These are phyloP conservation scores for Synergus laeviventris DNA, from an alignment of 2,888 invertebrate species.

Conservation along the genomic window DNA sequence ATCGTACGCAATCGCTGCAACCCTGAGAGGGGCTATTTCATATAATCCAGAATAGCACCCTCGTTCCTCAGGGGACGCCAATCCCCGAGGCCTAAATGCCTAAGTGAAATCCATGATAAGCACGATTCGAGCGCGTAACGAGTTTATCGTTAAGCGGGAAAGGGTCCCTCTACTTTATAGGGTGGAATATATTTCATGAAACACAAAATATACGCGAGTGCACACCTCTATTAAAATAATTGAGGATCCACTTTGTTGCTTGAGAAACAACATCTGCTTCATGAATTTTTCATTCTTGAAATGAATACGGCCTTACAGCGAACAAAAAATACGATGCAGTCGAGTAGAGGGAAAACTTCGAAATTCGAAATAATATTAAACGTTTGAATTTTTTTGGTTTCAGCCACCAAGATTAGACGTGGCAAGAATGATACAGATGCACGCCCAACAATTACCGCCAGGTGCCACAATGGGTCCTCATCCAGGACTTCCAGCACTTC, in stretches of 20 bases:
- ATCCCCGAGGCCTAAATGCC: conserved; percentile 60
- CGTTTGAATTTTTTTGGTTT: neutral
- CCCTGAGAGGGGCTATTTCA: conserved; percentile 60
- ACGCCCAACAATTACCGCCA: conserved; percentile 89
- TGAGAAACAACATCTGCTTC: conserved; percentile 24
- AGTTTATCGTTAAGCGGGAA: conserved; percentile 67
- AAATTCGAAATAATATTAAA: neutral
- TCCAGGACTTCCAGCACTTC: conserved; percentile 80
- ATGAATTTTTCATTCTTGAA: neutral
- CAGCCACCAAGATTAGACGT: conserved; percentile 88
- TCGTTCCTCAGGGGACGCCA: conserved; percentile 44
- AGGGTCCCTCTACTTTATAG: conserved; percentile 36
- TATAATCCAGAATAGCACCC: conserved; percentile 59
- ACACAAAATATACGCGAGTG: conserved; percentile 22
- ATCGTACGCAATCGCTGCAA: conserved; percentile 61
- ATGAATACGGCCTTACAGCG: neutral
- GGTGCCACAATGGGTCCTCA: conserved; percentile 85
- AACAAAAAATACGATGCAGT: no score
- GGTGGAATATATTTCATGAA: conserved; percentile 46
- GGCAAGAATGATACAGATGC: conserved; percentile 91
- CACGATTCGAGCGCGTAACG: conserved; percentile 72
- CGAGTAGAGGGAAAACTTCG: no score
- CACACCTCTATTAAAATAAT: conserved; percentile 11
- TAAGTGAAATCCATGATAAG: conserved; percentile 72
- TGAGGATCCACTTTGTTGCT: conserved; percentile 1